Conservation (phyloP, 2,888 invertebrate species). For the Scaptomyza flava region DNA sequence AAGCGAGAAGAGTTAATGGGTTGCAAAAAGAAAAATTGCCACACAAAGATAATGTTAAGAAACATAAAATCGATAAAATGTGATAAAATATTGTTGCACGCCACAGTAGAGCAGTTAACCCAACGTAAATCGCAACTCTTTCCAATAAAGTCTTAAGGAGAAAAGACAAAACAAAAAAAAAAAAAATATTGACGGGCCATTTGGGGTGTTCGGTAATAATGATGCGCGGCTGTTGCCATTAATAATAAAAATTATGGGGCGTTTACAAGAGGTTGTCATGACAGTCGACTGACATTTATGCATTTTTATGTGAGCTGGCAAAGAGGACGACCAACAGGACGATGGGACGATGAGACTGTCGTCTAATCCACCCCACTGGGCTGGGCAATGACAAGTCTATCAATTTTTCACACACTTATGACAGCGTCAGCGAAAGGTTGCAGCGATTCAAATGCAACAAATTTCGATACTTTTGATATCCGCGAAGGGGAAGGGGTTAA, state of each 20-base stretch:
- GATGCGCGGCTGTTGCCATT: constrained; percentile 54
- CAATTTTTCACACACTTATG: constrained; percentile 78
- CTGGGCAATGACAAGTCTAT: constrained; percentile 72
- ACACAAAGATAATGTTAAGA: no score
- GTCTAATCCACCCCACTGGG: constrained; percentile 57
- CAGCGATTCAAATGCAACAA: constrained; percentile 38
- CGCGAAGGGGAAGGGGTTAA: not conserved
- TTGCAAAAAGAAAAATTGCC: no score
- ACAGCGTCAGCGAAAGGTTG: constrained; percentile 47
- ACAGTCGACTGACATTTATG: constrained; percentile 77
- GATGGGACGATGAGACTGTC: constrained; percentile 21
- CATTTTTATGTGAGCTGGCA: constrained; percentile 66
- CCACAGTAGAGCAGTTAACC: no score
- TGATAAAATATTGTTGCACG: not conserved
- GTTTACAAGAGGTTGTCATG: constrained; percentile 79
- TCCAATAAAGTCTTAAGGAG: constrained; percentile 1
- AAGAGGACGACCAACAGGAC: constrained; percentile 28
- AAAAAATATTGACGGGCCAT: constrained; percentile 32
- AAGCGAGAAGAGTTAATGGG: no score
- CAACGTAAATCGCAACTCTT: constrained; percentile 2
- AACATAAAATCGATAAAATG: not conserved
- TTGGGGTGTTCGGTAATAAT: constrained; percentile 53
- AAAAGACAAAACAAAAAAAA: not conserved
- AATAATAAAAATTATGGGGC: constrained; percentile 78
- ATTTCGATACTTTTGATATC: constrained; percentile 24